Conservation (phyloP, 2,113 vertebrate genomes). For the Chionomys nivalis region DNA sequence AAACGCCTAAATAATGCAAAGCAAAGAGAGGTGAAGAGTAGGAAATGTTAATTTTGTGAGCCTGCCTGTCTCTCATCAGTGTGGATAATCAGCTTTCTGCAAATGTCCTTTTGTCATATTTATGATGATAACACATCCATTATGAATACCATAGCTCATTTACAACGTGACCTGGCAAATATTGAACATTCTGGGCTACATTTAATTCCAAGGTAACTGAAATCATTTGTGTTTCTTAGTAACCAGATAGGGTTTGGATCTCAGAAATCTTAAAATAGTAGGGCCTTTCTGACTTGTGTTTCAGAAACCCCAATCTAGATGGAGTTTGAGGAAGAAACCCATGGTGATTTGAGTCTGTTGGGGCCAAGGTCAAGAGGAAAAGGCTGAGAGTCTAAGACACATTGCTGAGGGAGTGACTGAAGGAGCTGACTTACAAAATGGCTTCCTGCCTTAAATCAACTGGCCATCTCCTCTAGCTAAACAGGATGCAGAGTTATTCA, state of each 20-base stretch:
- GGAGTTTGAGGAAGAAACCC: background rate
- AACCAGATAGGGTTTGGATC: conserved; percentile 27
- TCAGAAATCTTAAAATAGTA: conserved; percentile 52
- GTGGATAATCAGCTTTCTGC: conserved; percentile 54
- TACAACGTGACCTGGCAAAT: conserved; percentile 63
- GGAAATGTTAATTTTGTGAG: conserved; percentile 61
- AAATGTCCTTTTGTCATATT: conserved; percentile 72
- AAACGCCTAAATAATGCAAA: conserved; percentile 71
- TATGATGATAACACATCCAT: conserved; percentile 64
- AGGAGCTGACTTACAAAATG: background rate
- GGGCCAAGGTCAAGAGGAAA: background rate
- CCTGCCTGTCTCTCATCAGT: conserved; percentile 19
- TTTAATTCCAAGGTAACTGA: conserved; percentile 69
- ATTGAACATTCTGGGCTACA: conserved; percentile 52
- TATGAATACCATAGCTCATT: conserved; percentile 61
- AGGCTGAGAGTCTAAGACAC: background rate
- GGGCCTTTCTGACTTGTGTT: background rate
- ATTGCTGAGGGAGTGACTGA: background rate
- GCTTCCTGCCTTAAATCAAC: background rate
- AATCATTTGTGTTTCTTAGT: conserved; percentile 69
- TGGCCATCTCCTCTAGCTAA: background rate
- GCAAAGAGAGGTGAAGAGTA: conserved; percentile 4
- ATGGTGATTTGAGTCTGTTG: background rate
- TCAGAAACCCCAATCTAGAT: background rate
- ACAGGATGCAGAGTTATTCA: background rate